A percentile compares a stretch with the other conserved stretches of the same genome.
phyloP scores from a whole-genome alignment of 2,888 invertebrate genomes.

The Aphodius sticticus region DNA sequence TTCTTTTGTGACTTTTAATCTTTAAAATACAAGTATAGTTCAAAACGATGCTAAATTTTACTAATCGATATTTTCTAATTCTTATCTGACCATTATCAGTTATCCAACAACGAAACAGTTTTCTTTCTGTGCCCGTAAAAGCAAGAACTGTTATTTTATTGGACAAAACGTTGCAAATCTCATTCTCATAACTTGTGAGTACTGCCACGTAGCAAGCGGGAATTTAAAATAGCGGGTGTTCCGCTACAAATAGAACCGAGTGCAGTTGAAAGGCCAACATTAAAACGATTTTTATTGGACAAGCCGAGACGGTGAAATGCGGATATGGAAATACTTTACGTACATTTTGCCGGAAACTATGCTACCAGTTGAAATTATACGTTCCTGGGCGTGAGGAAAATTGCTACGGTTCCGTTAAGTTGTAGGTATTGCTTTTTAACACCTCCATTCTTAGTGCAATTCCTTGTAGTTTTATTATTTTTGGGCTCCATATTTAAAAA shows the following conservation, averaged over 20 bases:
- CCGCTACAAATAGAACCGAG: neutral
- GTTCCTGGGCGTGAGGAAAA: neutral
- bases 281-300: neutral
- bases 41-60: too few species aligned
- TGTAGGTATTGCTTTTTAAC: neutral
- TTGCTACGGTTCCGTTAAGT: neutral
- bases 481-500: too few species aligned
- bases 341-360: neutral
- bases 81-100: too few species aligned
- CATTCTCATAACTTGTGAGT: neutral
- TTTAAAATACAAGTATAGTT: too few species aligned
- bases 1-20: too few species aligned
- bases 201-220: neutral
- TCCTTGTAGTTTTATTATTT: neutral
- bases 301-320: conserved; percentile 4
- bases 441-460: neutral
- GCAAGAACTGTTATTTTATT: neutral
- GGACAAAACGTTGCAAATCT: neutral
- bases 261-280: neutral
- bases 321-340: conserved; percentile 4
- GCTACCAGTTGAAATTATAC: neutral
- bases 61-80: too few species aligned
- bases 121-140: neutral
- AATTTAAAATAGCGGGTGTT: neutral
- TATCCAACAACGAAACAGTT: neutral